Evolutionary conservation across 2,888 invertebrate species (phyloP).

Genomic region (Chamaedrilus cognettii): DNA sequence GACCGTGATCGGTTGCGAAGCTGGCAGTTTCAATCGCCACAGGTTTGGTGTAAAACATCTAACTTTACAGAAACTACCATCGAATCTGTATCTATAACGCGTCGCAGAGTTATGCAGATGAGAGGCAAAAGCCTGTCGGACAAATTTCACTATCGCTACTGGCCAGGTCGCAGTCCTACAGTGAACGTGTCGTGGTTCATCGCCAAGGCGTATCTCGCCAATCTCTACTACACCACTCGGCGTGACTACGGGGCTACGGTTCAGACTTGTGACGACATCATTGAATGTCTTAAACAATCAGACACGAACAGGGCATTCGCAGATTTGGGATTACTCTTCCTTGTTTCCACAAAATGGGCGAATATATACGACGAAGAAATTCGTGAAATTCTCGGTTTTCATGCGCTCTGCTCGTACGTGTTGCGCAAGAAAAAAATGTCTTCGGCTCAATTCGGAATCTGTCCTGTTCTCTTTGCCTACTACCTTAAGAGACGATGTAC

Average conservation of each 20-base stretch:
- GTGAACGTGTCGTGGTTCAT: not conserved
- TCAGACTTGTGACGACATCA: not conserved
- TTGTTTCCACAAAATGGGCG: not conserved
- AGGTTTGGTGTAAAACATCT: no score
- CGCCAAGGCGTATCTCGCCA: not conserved
- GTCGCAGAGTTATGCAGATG: no score
- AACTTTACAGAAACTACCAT: no score
- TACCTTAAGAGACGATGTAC: not conserved
- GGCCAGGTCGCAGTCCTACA: not conserved
- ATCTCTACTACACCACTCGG: not conserved
- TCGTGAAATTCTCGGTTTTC: not conserved
- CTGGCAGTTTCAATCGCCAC: no score
- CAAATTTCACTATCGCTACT: no score
- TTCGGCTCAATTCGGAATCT: not conserved
- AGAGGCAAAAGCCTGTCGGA: no score
- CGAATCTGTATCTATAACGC: no score
- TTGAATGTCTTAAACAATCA: not conserved
- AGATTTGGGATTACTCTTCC: not conserved
- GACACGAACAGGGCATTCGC: not conserved
- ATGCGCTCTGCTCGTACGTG: not conserved
- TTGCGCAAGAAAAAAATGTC: not conserved
- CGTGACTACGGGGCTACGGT: not conserved
- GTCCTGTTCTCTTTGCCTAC: not conserved
- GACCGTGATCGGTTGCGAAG: no score
- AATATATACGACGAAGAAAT: not conserved